Conservation (phyloP, 2,113 vertebrate species). For the Xiphophorus couchianus region DNA sequence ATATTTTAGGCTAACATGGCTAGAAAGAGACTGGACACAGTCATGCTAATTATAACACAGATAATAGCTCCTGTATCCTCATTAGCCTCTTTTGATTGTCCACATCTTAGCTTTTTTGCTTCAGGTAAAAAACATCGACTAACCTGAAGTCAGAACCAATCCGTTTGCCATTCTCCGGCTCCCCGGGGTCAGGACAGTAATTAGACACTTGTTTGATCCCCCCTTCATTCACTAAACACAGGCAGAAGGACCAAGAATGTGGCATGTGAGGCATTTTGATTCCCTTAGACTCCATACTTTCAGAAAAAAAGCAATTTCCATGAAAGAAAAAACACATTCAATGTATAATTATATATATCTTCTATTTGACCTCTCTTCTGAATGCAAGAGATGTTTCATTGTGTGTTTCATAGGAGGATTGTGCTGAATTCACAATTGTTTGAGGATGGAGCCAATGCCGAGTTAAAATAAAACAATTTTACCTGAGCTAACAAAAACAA, state of each 20-base stretch:
- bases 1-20: neutral
- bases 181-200: conserved; percentile 96
- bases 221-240: conserved; percentile 92
- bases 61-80: neutral
- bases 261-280: conserved; percentile 41
- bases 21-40: neutral
- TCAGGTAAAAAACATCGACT: conserved; percentile 32
- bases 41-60: neutral
- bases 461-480: conserved; percentile 39
- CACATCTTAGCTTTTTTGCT: conserved; percentile 2
- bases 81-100: neutral
- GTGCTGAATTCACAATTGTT: conserved; percentile 32
- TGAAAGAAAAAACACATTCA: conserved; percentile 24
- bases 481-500: conserved; percentile 42
- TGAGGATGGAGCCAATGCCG: conserved; percentile 21
- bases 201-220: conserved; percentile 98
- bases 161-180: conserved; percentile 96
- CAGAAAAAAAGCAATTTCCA: conserved; percentile 30
- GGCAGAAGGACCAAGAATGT: conserved; percentile 36
- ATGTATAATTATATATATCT: neutral
- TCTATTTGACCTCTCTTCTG: conserved; percentile 22
- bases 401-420: conserved; percentile 29
- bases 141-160: conserved; percentile 97
- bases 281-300: conserved; percentile 6
- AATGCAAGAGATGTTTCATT: conserved; percentile 31